Base-by-base conservation (phyloP, 2,888 invertebrate species). In the Phengaris arion region DNA sequence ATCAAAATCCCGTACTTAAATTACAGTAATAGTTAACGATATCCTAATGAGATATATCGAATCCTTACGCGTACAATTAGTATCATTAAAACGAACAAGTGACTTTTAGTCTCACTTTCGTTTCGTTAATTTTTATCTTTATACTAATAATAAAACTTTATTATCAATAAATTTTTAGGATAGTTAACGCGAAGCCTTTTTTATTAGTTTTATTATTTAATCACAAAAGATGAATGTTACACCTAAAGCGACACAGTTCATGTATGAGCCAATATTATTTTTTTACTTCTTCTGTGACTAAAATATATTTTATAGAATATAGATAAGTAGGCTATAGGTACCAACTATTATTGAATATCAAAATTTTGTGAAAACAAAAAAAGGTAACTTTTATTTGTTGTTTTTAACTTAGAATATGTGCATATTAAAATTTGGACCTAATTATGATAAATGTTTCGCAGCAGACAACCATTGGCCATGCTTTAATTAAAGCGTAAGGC, bases 31-130 rank as follows among this genome's bases (percentile, higher is more conserved):
- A 51, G 22, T 12, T 68, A 68, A 45, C 35, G 45, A 45, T 45
- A 68, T 35, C 52, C 12, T 72, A 72, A 72, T 72, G 72, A 72
- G 45, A 72, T 72, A 72, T 72, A 72, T 70, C 70, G 70, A 70
- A 70, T 70, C 70, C 70, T 70, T 70, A 70, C 70, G 35, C 64
- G 64, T 70, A 51, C 70, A 13, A 45, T 13, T 45, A 46, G 51
- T 51, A 70, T 15, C 51, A 70, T 70, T 70, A 70, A 22, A 48
- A 48, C 64, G 59, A 15, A 15, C 51, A 7, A 51, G 10, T n/a
- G n/a, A 54, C 15, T 6, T 6, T 12, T 52, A 52, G 22, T 10
- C 35, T 13, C 10, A 45, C 13, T 64, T 64, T 35, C 64, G 12
- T 6, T 64, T 35, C 22, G 35, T 59, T 9, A 59, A 64, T 10